Evolutionary conservation across 1,140 invertebrate genomes (phyloP).

Genomic region (Bombus turneri): DNA sequence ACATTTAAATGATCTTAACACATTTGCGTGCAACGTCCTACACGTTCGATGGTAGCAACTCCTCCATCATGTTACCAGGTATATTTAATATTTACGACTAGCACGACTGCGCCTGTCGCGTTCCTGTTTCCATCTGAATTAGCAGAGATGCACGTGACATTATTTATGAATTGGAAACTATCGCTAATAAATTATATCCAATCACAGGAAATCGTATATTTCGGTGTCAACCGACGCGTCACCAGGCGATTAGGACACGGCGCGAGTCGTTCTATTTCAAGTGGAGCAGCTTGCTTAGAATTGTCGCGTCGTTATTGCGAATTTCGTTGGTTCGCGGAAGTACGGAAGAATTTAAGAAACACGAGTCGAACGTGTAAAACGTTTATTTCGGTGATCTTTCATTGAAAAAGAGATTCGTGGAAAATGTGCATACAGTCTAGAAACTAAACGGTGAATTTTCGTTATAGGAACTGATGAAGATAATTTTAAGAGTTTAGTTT

Average conservation of each 20-base stretch:
- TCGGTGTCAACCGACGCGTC: background rate
- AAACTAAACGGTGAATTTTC: no score
- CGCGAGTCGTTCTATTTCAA: background rate
- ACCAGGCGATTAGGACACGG: background rate
- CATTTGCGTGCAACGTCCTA: no score
- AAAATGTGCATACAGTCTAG: no score
- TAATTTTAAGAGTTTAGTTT: no score
- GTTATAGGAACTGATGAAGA: no score
- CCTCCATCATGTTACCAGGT: background rate
- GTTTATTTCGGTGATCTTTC: no score
- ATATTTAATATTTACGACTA: slow-evolving; percentile 25
- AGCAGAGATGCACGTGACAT: slow-evolving; percentile 8
- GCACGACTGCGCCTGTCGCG: background rate
- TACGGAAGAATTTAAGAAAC: no score
- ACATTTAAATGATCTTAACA: no score
- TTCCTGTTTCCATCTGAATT: slow-evolving; percentile 28
- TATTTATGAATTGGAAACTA: slow-evolving; percentile 45
- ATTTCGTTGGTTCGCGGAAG: background rate
- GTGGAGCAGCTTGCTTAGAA: background rate
- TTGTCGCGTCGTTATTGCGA: background rate
- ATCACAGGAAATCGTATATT: slow-evolving; percentile 31
- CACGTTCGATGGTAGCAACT: background rate
- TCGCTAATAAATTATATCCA: slow-evolving; percentile 35
- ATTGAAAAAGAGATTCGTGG: no score
- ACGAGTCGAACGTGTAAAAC: background rate